Evolutionary conservation across 2,113 vertebrate species (phyloP), one percentile per base, ranked within the genome.

Genomic region (Suricata suricatta): DNA sequence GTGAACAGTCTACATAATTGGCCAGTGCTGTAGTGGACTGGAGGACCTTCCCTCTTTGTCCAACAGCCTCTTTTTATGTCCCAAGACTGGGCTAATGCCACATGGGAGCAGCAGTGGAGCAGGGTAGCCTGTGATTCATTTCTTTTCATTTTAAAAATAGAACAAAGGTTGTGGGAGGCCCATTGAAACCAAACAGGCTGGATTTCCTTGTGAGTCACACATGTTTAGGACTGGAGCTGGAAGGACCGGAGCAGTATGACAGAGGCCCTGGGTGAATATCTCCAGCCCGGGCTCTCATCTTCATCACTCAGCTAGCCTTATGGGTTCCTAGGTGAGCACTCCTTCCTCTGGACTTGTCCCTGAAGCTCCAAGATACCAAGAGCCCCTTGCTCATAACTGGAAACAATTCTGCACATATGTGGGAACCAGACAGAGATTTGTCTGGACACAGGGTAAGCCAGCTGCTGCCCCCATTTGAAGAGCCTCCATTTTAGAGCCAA

Each of bases 81-180:
- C 80, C 38, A 27, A 47, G 52, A 29, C 81, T 27, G 5, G 19
- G 23, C 54, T 33, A 5, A 63, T 4, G 38, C 23, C 21, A 31
- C 54, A 6, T 0, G 0, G 17, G 29, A 44, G 10, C 63, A 71
- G 38, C 6, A 1, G 0, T 1, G 17, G 63, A 27, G 63, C 9
- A 29, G 41, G 1, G 29, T 63, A 2, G 27, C 44, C 85, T 23
- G 19, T 79, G 41, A 50, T 64, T 54, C 50, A 8, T 66, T 84
- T 90, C 16, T 85, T 90, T 63, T 54, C 1, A 21, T 82, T 83
- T 96, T 79, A 33, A 72, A 83, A 94, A 81, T 21, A 83, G 54
- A 90, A 63, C 69, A 80, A 69, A 74, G 29, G 5, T 21, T 64
- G 9, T 54, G 6, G 25, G 31, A 27, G 17, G 25, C 19, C 79